Evolutionary conservation across 2,113 vertebrate genomes (phyloP).

Genomic region (Scatophagus argus): DNA sequence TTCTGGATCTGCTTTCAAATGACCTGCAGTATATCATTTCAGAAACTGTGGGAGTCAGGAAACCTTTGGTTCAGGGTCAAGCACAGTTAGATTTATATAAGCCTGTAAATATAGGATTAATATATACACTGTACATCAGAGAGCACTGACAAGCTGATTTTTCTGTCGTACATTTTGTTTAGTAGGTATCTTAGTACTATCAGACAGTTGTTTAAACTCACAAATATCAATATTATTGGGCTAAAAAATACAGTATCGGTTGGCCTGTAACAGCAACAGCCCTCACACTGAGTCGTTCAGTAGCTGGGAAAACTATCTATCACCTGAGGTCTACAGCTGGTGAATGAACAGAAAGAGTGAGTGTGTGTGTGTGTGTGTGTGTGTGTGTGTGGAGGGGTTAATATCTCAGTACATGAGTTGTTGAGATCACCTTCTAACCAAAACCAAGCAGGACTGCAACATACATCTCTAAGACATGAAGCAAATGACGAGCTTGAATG

Average conservation of each 20-base stretch:
- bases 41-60: conserved; percentile 2
- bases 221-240: not conserved
- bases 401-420: not conserved
- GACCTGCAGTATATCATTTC: not conserved
- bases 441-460: not conserved
- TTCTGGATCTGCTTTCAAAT: not conserved
- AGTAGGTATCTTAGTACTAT: too few species aligned
- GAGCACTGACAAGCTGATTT: too few species aligned
- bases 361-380: too few species aligned
- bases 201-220: too few species aligned
- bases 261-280: not conserved
- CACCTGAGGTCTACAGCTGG: not conserved
- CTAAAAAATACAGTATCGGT: not conserved
- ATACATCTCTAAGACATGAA: not conserved
- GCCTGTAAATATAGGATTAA: not conserved
- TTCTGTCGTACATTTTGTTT: too few species aligned
- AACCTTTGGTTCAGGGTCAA: conserved; percentile 1
- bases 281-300: not conserved
- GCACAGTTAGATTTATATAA: not conserved
- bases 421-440: not conserved
- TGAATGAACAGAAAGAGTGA: not conserved
- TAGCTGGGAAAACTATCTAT: not conserved
- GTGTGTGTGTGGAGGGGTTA: not conserved
- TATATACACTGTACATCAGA: too few species aligned
- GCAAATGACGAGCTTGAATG: not conserved